Conservation (phyloP, 2,113 vertebrate species). For the Leucosticte australis region DNA sequence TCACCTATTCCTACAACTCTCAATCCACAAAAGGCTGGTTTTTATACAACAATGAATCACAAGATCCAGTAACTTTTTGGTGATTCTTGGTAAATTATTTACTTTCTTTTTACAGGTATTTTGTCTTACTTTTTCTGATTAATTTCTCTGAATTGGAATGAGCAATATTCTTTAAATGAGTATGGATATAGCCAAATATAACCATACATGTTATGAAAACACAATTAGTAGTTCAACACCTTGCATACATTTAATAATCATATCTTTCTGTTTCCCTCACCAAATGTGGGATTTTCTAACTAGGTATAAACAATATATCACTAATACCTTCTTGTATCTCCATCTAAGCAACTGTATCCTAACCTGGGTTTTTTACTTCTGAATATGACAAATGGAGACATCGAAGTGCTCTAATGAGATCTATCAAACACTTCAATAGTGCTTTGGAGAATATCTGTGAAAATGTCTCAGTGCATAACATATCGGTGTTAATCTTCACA, state of each 20-base stretch:
- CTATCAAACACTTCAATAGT: neutral
- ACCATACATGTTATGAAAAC: neutral
- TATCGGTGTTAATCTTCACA: neutral
- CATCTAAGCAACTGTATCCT: neutral
- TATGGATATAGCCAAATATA: constrained; percentile 5
- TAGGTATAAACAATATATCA: neutral
- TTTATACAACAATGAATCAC: constrained; percentile 68
- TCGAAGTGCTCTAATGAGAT: constrained; percentile 41
- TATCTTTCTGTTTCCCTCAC: neutral
- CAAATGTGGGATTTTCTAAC: constrained; percentile 16
- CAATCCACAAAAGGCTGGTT: constrained; percentile 61
- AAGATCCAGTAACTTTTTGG: constrained; percentile 49
- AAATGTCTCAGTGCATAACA: neutral
- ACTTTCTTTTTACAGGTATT: constrained; percentile 54
- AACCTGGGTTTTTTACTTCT: neutral
- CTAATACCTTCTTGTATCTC: neutral
- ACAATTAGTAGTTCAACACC: constrained; percentile 52
- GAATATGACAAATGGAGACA: constrained; percentile 22
- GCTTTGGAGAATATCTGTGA: constrained; percentile 6
- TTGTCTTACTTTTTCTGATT: constrained; percentile 62
- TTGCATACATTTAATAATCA: neutral
- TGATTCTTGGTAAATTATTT: constrained; percentile 73
- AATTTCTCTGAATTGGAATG: constrained; percentile 62
- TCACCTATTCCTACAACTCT: constrained; percentile 67
- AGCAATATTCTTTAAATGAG: constrained; percentile 61